Evolutionary conservation across 2,113 vertebrate genomes (phyloP).

Genomic region (Chinchilla lanigera): DNA sequence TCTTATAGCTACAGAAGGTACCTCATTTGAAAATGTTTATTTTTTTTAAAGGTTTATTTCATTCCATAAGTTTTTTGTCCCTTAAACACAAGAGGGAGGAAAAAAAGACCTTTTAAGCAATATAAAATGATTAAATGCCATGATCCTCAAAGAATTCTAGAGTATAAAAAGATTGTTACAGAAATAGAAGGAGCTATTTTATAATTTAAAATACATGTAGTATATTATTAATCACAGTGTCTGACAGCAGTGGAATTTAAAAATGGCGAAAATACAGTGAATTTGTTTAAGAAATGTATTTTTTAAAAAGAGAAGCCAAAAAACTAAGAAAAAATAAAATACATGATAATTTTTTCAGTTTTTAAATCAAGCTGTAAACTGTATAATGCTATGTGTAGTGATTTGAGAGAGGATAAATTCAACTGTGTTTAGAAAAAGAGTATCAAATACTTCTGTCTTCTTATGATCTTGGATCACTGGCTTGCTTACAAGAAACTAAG

Average conservation of each 20-base stretch:
- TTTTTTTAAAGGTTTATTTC: neutral
- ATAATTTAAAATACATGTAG: slow-evolving; percentile 8
- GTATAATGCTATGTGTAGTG: neutral
- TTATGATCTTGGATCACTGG: neutral
- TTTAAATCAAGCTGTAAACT: neutral
- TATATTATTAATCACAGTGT: neutral
- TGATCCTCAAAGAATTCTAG: neutral
- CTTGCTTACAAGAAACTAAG: neutral
- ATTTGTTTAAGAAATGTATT: neutral
- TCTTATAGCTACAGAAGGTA: neutral
- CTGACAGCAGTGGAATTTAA: neutral
- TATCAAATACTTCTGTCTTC: neutral
- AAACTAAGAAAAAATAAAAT: neutral
- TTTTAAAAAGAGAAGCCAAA: neutral
- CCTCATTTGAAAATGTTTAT: neutral
- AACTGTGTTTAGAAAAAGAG: neutral
- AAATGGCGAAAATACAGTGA: neutral
- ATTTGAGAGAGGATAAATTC: neutral
- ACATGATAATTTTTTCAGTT: neutral
- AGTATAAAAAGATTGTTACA: neutral
- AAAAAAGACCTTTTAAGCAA: neutral
- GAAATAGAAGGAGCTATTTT: neutral
- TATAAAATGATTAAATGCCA: neutral
- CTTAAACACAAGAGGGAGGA: neutral
- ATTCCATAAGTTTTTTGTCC: neutral